These are phyloP conservation scores for Lampris incognitus DNA, from an alignment of 2,113 vertebrate genomes.

Conservation along the genomic window DNA sequence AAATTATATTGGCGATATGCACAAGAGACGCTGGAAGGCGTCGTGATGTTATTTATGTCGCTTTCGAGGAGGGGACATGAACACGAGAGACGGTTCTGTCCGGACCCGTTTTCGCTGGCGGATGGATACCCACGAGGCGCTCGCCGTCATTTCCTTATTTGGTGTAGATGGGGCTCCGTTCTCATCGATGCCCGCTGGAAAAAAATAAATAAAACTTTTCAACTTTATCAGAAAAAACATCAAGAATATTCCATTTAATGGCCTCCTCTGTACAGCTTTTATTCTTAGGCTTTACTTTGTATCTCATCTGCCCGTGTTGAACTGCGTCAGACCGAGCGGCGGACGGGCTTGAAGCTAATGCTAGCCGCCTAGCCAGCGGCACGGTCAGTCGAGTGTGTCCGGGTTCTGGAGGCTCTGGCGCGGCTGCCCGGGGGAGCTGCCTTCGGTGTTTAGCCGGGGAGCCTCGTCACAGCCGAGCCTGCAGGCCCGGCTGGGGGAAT, in stretches of 20 bases:
- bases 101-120: slow-evolving; percentile 56
- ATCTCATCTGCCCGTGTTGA: not conserved
- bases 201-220: slow-evolving; percentile 46
- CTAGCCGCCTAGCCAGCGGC: slow-evolving; percentile 32
- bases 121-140: slow-evolving; percentile 1
- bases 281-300: slow-evolving; percentile 41
- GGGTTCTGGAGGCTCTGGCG: slow-evolving; percentile 23
- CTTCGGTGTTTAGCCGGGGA: not conserved
- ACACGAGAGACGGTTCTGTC: too few relatives aligned
- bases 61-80: not conserved
- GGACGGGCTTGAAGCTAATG: slow-evolving; percentile 8
- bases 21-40: not conserved
- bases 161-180: slow-evolving; percentile 56
- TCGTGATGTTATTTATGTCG: not conserved
- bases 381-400: not conserved
- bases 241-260: not conserved
- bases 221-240: slow-evolving; percentile 51
- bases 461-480: not conserved
- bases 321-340: not conserved
- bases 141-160: slow-evolving; percentile 65
- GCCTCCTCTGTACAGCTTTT: too few relatives aligned
- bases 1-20: not conserved
- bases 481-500: slow-evolving; percentile 36
- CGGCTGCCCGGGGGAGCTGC: slow-evolving; percentile 17
- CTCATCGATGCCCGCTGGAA: slow-evolving; percentile 28